Evolutionary conservation across 2,797 vertebrate species (phyloP), one percentile per base, ranked within the genome.

Genomic region (Valencia hispanica): DNA sequence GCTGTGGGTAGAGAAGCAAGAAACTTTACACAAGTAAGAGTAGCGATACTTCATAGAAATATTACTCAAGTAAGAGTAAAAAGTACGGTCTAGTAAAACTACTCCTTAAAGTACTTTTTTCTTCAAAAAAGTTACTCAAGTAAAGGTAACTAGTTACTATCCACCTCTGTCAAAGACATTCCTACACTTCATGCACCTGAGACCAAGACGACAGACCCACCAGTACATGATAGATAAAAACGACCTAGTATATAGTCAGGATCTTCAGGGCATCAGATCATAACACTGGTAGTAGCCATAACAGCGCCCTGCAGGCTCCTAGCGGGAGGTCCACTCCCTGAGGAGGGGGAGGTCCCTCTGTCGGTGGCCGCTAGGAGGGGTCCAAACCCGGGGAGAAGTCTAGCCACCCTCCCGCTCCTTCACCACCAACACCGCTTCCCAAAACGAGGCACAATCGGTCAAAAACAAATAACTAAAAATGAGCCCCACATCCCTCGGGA

Each of bases 271-370:
- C 57, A 34, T 34, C 57, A 34, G 6, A 20, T 7, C 45, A 47
- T 47, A 47, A 47, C 45, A 47, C 55, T 15, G 57, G n/a, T n/a
- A n/a, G 45, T 15, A 47, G 45, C 45, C 32, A 39, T 34, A 50
- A 70, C 47, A 70, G 17, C 5, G 34, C 17, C 30, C 9, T 30
- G 47, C 47, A 15, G 14, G n/a, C n/a, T n/a, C n/a, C n/a, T n/a
- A 48, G 47, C 43, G 0, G 73, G 76, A 57, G 85, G 71, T 73
- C 77, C 80, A 73, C 73, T 41, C 65, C 14, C 72, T 10, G 79
- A 50, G 77, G 79, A 85, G 89, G 79, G 84, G 89, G 74, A 85
- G 82, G 83, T 87, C 91, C 89, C 91, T 88, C 88, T 92, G 86
- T 84, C 82, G 86, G 87, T 63, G 57, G 79, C 15, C 51, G 51